A percentile compares a stretch with the other conserved stretches of the same genome.
Evolutionary conservation across 1,140 invertebrate genomes (phyloP).

Genomic region (Nasonia vitripennis): DNA sequence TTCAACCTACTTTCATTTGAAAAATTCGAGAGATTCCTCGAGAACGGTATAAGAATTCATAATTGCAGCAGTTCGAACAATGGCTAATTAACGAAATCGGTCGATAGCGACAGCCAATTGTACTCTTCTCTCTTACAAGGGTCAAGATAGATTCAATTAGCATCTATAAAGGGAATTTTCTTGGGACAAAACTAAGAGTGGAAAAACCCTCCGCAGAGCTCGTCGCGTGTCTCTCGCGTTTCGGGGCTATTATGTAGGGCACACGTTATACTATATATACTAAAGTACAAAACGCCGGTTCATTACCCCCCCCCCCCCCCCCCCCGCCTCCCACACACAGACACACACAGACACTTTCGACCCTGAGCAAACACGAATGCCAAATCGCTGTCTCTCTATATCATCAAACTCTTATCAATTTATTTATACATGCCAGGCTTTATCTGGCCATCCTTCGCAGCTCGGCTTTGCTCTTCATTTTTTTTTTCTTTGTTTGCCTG

Average conservation of each 20-base stretch:
- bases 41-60: too few species aligned
- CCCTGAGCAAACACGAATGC: not conserved
- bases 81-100: too few species aligned
- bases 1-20: too few species aligned
- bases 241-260: not conserved
- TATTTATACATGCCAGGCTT: not conserved
- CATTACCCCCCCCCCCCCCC: not conserved
- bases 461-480: not conserved
- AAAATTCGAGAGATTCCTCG: too few species aligned
- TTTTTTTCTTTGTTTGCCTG: not conserved
- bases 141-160: too few species aligned
- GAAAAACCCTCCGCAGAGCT: not conserved
- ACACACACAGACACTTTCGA: not conserved
- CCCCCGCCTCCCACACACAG: not conserved
- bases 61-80: too few species aligned
- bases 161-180: too few species aligned
- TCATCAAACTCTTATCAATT: constrained; percentile 1
- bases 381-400: not conserved
- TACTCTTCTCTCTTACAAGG: too few species aligned
- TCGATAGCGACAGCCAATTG: too few species aligned
- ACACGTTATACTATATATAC: not conserved
- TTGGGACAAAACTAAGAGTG: too few species aligned
- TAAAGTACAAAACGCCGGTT: not conserved
- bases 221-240: not conserved
- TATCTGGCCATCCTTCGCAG: not conserved